Conservation (phyloP, 2,888 invertebrate genomes). For the Sarcophaga caerulescens region DNA sequence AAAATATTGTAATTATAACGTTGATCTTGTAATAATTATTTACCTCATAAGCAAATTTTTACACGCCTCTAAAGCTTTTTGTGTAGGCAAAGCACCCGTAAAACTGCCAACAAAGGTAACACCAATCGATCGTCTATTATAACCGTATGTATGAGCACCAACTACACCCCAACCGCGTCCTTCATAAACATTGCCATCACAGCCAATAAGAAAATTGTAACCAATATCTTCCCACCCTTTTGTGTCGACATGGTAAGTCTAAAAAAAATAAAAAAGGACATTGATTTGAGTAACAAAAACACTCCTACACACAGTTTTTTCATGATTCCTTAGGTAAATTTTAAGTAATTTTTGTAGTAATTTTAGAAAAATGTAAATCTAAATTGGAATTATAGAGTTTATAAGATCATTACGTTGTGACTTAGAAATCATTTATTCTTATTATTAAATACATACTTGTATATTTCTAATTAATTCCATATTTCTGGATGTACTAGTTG, state of each 20-base stretch:
- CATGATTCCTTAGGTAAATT: too few species aligned
- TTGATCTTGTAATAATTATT: neutral
- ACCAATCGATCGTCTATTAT: constrained; percentile 82
- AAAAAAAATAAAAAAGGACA: neutral
- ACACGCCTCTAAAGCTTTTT: constrained; percentile 80
- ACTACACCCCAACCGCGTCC: constrained; percentile 83
- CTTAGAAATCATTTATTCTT: too few species aligned
- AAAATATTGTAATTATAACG: neutral
- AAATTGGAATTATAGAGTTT: too few species aligned
- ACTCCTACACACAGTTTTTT: too few species aligned
- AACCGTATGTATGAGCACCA: constrained; percentile 83
- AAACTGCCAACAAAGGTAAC: constrained; percentile 83
- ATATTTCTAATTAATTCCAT: constrained; percentile 81
- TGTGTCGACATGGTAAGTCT: constrained; percentile 82
- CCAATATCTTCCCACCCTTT: constrained; percentile 82
- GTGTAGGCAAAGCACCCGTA: constrained; percentile 81
- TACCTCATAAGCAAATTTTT: constrained; percentile 79
- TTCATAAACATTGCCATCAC: constrained; percentile 83
- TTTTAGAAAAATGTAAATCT: too few species aligned
- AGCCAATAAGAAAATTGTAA: constrained; percentile 84
- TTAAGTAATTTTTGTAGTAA: too few species aligned
- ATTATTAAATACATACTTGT: constrained; percentile 75
- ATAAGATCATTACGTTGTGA: too few species aligned
- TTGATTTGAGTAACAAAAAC: too few species aligned
- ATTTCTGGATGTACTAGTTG: constrained; percentile 81